Evolutionary conservation across 2,888 invertebrate genomes (phyloP).

Genomic region (Noctuana brunneofusca): DNA sequence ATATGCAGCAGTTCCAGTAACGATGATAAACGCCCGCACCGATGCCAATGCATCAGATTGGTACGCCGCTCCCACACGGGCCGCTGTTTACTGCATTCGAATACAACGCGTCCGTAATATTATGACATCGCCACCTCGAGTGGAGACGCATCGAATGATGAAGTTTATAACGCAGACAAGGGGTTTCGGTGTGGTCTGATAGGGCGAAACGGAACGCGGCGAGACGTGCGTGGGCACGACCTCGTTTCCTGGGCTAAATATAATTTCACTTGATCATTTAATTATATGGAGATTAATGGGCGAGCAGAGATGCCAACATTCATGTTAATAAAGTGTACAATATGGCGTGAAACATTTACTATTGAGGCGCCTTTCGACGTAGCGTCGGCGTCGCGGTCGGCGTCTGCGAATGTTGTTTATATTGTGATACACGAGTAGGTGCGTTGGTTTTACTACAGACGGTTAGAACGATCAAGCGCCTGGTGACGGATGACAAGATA

Average conservation of each 20-base stretch:
- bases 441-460: slow-evolving; percentile 23
- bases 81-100: slow-evolving; percentile 20
- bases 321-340: slow-evolving; percentile 70
- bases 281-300: slow-evolving; percentile 81
- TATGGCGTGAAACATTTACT: slow-evolving; percentile 61
- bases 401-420: slow-evolving; percentile 41
- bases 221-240: slow-evolving; percentile 64
- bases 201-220: slow-evolving; percentile 54
- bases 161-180: slow-evolving; percentile 43
- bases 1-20: slow-evolving; percentile 39
- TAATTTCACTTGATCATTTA: slow-evolving; percentile 82
- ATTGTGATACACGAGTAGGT: slow-evolving; percentile 38
- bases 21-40: slow-evolving; percentile 43
- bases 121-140: slow-evolving; percentile 36
- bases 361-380: slow-evolving; percentile 45
- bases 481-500: slow-evolving; percentile 7
- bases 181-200: slow-evolving; percentile 53
- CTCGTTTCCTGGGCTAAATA: slow-evolving; percentile 79
- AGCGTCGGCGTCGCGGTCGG: slow-evolving; percentile 34
- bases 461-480: not conserved
- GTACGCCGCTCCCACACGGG: slow-evolving; percentile 32
- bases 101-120: slow-evolving; percentile 26
- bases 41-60: slow-evolving; percentile 40
- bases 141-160: slow-evolving; percentile 32
- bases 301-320: slow-evolving; percentile 71